These are phyloP conservation scores for Sebastes schlegelii DNA, from an alignment of 2,113 vertebrate species.

Conservation along the genomic window DNA sequence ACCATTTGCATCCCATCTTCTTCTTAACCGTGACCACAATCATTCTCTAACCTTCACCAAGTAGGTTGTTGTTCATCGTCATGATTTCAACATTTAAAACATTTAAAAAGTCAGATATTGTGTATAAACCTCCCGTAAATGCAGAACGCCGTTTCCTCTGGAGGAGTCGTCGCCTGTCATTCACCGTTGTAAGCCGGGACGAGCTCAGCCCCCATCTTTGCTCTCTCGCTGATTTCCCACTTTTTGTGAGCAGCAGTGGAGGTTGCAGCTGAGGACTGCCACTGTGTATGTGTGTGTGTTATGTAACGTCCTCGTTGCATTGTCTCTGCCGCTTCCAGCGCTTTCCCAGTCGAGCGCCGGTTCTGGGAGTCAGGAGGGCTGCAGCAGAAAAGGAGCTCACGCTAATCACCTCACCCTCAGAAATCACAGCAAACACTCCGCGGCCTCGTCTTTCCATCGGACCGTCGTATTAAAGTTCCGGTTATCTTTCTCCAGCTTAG, in stretches of 20 bases:
- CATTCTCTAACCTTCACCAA: no score
- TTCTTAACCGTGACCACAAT: no score
- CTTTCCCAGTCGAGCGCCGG: constrained; percentile 39
- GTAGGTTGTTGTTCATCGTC: neutral
- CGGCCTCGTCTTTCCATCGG: constrained; percentile 12
- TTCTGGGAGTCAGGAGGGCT: constrained; percentile 12
- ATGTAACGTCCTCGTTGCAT: constrained; percentile 73
- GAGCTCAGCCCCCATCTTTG: constrained; percentile 46
- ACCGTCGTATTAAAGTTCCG: neutral
- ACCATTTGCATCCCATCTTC: no score
- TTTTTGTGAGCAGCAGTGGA: constrained; percentile 43
- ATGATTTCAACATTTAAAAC: no score
- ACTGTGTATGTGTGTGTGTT: constrained; percentile 37
- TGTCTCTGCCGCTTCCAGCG: constrained; percentile 66
- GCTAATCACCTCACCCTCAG: constrained; percentile 37
- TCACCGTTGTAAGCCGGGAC: neutral
- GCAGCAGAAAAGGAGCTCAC: constrained; percentile 21
- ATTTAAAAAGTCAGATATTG: no score
- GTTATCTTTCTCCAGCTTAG: constrained; percentile 32
- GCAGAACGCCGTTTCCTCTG: neutral
- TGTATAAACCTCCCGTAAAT: neutral
- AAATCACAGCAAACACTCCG: neutral
- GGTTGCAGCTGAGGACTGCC: constrained; percentile 70
- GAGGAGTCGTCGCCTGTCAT: constrained; percentile 6
- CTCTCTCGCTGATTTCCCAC: constrained; percentile 23